These are phyloP conservation scores for Setipinna tenuifilis DNA, from an alignment of 2,797 vertebrate species.

Conservation along the genomic window DNA sequence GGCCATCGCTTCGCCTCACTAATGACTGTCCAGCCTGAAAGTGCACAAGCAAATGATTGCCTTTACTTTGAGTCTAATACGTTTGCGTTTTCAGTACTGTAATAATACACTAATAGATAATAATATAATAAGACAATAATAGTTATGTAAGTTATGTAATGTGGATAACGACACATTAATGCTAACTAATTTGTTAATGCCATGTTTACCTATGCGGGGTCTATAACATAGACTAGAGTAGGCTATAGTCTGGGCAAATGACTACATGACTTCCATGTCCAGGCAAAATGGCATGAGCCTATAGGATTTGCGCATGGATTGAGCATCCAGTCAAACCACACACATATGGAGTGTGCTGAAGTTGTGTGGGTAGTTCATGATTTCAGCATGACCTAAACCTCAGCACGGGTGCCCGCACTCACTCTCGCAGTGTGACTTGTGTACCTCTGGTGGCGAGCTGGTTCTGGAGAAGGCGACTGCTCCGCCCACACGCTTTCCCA, in stretches of 20 bases:
- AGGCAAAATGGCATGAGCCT: too few relatives aligned
- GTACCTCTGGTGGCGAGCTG: not conserved
- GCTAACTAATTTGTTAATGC: slow-evolving; percentile 5
- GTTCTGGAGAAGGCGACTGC: slow-evolving; percentile 2
- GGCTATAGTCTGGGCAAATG: too few relatives aligned
- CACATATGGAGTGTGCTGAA: not conserved
- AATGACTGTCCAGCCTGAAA: not conserved
- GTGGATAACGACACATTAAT: not conserved
- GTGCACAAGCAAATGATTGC: not conserved
- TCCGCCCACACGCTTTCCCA: slow-evolving; percentile 42
- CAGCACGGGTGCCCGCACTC: not conserved
- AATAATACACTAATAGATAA: too few relatives aligned
- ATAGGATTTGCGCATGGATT: too few relatives aligned
- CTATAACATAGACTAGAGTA: not conserved
- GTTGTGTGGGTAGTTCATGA: not conserved
- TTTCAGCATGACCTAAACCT: not conserved
- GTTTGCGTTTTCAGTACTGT: not conserved
- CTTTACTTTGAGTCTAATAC: not conserved
- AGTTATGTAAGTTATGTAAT: not conserved
- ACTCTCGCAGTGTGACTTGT: not conserved
- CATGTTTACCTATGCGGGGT: slow-evolving; percentile 21
- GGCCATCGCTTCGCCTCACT: slow-evolving; percentile 13
- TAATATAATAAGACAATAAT: too few relatives aligned
- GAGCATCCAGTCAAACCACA: not conserved
- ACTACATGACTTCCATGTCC: too few relatives aligned